Percentiles rank a stretch among this genome's conserved stretches.
Conservation (phyloP, 2,113 vertebrate genomes). For the Merops nubicus region DNA sequence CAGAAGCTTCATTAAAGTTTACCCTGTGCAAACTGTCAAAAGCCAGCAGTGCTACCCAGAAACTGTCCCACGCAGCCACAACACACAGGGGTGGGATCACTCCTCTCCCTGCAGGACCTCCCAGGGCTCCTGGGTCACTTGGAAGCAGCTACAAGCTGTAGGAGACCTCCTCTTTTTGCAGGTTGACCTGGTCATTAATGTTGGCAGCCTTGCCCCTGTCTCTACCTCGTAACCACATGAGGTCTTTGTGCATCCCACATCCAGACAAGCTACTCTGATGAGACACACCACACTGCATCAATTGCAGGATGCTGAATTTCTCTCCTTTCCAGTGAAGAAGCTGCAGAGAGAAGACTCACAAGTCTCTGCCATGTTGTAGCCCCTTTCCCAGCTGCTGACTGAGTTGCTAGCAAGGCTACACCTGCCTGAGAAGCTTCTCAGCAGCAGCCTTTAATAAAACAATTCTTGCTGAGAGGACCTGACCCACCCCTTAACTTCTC, state of each 20-base stretch:
- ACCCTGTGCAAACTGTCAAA: not conserved
- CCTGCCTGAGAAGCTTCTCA: not conserved
- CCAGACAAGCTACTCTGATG: not conserved
- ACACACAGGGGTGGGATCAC: not conserved
- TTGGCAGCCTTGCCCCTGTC: rapidly evolving
- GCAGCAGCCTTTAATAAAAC: not conserved
- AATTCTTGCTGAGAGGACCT: not conserved
- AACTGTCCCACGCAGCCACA: not conserved
- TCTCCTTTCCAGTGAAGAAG: not conserved
- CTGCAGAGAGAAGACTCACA: not conserved
- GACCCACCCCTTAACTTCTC: not conserved
- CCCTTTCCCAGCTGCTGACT: not conserved
- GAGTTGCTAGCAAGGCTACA: not conserved
- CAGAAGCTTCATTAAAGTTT: not conserved
- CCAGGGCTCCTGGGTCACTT: not conserved
- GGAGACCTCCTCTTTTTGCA: not conserved
- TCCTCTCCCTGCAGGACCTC: not conserved
- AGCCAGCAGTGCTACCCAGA: not conserved
- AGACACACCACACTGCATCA: not conserved
- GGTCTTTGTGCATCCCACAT: not conserved
- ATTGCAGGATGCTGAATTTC: not conserved
- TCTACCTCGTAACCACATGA: not conserved
- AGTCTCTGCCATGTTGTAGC: not conserved
- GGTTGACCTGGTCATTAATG: rapidly evolving
- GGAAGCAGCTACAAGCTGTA: not conserved